Base-by-base conservation (phyloP, 2,113 vertebrate species). In the Apteryx owenii region DNA sequence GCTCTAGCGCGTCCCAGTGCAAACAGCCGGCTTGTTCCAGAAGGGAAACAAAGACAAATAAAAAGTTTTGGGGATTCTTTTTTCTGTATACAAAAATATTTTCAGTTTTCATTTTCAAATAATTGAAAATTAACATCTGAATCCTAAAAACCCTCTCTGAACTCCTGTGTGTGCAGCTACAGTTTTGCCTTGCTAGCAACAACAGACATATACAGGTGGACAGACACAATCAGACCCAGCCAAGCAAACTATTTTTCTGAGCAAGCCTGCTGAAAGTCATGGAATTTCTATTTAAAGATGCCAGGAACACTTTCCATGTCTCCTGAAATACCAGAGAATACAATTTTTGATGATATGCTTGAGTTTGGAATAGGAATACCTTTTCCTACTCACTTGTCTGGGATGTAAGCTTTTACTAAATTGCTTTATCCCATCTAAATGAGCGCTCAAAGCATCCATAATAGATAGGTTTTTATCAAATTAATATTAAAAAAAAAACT, bases 201-300 rank as follows among this genome's bases (percentile, higher is more conserved):
- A 90, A 83, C 17, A 62, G 48, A 86, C 76, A 77, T 3, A 56
- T 42, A 7, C 65, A 75, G 38, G 71, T 70, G 64, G 81, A 81
- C 76, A 93, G 78, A 60, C 48, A 81, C 40, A 65, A 84, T 22
- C 71, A 82, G 50, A 81, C 6, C 7, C 8, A 48, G 58, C 3
- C 1, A 0, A 70, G 38, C 40, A 84, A 89, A 81, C 26, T 42
- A 4, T 44, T 79, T 56, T 81, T 56, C 80, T 64, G 72, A 90
- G 60, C 64, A 84, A 92, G 33, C 12, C 38, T 62, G 60, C 46
- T 48, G 61, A 87, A 95, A 85, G 31, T 38, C 54, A 94, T 61
- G 66, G 78, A 71, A 85, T 87, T 91, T 69, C 51, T 72, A 91
- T 89, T 89, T 93, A 94, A 87, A 88, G 81, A 86, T 26, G 48